Base-by-base conservation (phyloP, 2,797 vertebrate genomes). In the Mus spretus region DNA sequence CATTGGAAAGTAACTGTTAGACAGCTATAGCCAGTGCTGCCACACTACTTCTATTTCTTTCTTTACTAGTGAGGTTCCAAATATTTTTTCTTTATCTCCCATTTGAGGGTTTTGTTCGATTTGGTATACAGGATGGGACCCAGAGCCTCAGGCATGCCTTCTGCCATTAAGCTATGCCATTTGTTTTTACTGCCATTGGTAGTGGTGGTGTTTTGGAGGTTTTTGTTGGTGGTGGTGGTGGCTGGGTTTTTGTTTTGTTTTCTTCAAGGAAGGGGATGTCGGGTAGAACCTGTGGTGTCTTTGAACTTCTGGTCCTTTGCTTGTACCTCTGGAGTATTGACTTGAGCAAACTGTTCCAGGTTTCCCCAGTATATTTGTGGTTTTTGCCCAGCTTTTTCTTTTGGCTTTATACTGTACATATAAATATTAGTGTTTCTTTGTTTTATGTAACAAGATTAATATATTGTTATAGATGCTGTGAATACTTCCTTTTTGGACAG, bases 321-420 rank as follows among this genome's bases (percentile, higher is more conserved):
- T 40, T 85, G 2, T 47, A 84, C 57, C 26, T 63, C 37, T 28
- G 37, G 40, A 65, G 63, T 84, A 65, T 50, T 67, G 44, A 50
- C 44, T 31, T 67, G 40, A 85, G 44, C 28, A 34, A n/a, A 67
- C 44, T 50, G 31, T 65, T 22, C 11, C 44, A 50, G 20, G 6
- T 34, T 84, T 65, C 28, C 40, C 44, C 63, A 57, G 22, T 87
- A 28, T 95, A 6, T 89, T 81, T 89, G 19, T 93, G 22, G 90
- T 34, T 24, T 95, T 96, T 95, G 9, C n/a, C 82, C 20, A 89
- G 3, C n/a, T 59, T 88, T 95, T 24, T 95, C 34, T 86, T 96
- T 93, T 77, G 50, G 2, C 77, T 12, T 89, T 12, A 31, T 79
- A 22, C 67, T 89, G 89, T 81, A 89, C 79, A 85, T 94, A 59